phyloP scores from a whole-genome alignment of 2,888 invertebrate genomes.

The Bugulina stolonifera region DNA sequence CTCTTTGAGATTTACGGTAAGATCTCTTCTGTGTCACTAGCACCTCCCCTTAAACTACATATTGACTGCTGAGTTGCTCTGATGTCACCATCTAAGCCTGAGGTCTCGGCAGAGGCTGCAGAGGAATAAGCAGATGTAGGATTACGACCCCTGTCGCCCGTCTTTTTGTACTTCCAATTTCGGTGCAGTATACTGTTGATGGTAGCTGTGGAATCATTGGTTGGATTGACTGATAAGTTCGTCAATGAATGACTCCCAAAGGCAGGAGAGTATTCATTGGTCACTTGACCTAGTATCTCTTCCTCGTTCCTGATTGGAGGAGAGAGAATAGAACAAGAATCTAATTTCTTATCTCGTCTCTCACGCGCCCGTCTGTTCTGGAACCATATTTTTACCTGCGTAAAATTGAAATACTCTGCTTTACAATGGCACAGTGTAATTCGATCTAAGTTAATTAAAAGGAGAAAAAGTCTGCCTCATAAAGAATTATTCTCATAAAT shows the following conservation, averaged over 20 bases:
- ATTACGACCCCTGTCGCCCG: background rate
- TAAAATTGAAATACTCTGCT: too few relatives aligned
- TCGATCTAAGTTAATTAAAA: too few relatives aligned
- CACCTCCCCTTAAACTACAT: too few relatives aligned
- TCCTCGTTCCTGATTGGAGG: background rate
- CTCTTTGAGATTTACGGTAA: too few relatives aligned
- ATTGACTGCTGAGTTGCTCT: too few relatives aligned
- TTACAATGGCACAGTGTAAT: too few relatives aligned
- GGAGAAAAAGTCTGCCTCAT: too few relatives aligned
- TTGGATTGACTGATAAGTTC: background rate
- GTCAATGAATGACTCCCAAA: background rate
- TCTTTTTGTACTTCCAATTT: background rate
- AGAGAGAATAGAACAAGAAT: background rate
- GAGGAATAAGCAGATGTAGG: too few relatives aligned
- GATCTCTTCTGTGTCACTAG: background rate
- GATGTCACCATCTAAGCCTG: too few relatives aligned
- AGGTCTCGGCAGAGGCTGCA: too few relatives aligned
- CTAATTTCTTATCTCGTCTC: constrained; percentile 42
- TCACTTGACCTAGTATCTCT: background rate
- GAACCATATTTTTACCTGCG: constrained; percentile 54
- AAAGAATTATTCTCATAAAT: too few relatives aligned
- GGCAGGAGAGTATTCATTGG: background rate
- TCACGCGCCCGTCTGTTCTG: constrained; percentile 50
- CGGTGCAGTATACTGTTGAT: background rate
- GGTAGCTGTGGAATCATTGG: background rate